A percentile compares a stretch with the other conserved stretches of the same genome.
phyloP scores from a whole-genome alignment of 2,888 invertebrate species.

The Calliphora vomitoria region DNA sequence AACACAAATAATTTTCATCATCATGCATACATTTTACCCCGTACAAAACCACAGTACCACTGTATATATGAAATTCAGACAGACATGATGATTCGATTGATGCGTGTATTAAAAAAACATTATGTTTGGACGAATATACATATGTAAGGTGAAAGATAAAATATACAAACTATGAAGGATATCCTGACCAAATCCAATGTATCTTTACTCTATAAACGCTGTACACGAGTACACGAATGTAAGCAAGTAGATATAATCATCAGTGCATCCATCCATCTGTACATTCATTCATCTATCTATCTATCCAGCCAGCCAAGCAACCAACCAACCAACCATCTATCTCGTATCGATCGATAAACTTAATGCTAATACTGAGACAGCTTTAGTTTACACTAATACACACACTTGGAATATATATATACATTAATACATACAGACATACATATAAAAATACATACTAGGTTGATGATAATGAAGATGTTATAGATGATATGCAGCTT shows the following conservation, averaged over 20 bases:
- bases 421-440: background rate
- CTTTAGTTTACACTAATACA: conserved; percentile 17
- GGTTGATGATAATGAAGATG: conserved; percentile 53
- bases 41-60: background rate
- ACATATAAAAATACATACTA: background rate
- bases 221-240: background rate
- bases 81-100: conserved; percentile 32
- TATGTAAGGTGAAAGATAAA: conserved; percentile 25
- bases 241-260: conserved; percentile 38
- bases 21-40: too few species aligned
- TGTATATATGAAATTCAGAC: conserved; percentile 9
- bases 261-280: conserved; percentile 15
- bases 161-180: conserved; percentile 39
- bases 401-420: background rate
- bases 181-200: conserved; percentile 15
- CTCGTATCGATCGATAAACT: conserved; percentile 52
- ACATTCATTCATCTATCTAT: conserved; percentile 16
- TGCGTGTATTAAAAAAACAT: conserved; percentile 24
- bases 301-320: background rate
- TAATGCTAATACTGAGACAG: conserved; percentile 54
- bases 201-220: background rate
- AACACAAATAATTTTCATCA: too few species aligned
- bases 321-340: conserved; percentile 16
- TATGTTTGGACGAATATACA: background rate
- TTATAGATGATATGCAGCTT: conserved; percentile 11